Conservation (phyloP, 1,140 invertebrate genomes). For the Papilio polytes region DNA sequence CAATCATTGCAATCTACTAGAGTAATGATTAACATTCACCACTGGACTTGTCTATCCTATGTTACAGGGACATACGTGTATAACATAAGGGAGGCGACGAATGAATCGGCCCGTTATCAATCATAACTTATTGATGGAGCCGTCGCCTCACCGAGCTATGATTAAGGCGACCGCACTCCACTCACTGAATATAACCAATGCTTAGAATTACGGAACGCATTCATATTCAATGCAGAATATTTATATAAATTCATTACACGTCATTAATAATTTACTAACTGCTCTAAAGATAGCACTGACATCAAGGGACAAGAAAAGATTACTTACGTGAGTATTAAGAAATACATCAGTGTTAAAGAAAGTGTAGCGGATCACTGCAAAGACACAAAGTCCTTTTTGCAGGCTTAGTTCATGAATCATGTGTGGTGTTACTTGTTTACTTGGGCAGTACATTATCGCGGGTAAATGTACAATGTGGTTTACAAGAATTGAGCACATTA, state of each 20-base stretch:
- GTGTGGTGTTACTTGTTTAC: not conserved
- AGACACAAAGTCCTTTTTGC: not conserved
- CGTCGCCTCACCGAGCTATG: not conserved
- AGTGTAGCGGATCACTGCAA: not conserved
- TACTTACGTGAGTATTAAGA: not conserved
- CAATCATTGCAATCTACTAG: not conserved
- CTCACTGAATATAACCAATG: conserved; percentile 1
- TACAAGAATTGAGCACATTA: conserved; percentile 74
- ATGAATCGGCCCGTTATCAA: conserved; percentile 11
- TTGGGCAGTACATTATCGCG: not conserved
- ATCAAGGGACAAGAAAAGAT: not conserved
- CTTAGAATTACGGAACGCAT: not conserved
- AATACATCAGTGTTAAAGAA: not conserved
- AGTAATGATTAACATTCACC: not conserved
- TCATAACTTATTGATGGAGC: conserved; percentile 20
- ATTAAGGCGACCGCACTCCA: not conserved
- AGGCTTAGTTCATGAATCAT: conserved; percentile 8
- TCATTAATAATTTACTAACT: not conserved
- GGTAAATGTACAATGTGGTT: conserved; percentile 39
- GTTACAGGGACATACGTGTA: not conserved
- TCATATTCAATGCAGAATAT: not conserved
- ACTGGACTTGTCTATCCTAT: not conserved
- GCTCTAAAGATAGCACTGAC: too few species aligned
- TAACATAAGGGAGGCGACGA: not conserved
- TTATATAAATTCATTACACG: not conserved